A percentile compares a stretch with the other conserved stretches of the same genome.
Conservation (phyloP, 2,888 invertebrate genomes). For the Notocelia uddmanniana region DNA sequence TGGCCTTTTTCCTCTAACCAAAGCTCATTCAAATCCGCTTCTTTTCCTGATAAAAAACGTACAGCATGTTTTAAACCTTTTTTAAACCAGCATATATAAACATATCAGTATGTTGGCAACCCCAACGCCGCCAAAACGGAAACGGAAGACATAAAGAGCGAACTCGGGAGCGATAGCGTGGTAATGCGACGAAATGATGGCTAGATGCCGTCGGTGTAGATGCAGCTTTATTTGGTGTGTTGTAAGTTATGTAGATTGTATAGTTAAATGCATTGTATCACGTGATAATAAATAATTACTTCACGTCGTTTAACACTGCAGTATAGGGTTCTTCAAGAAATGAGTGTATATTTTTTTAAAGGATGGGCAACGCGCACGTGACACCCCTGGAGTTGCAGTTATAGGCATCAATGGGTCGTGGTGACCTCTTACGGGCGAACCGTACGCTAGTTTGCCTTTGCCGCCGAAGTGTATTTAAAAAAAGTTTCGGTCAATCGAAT, state of each 20-base stretch:
- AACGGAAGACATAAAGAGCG: slow-evolving; percentile 52
- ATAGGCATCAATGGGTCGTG: no score
- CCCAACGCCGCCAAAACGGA: slow-evolving; percentile 37
- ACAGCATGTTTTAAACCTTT: slow-evolving; percentile 37
- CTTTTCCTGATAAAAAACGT: slow-evolving; percentile 25
- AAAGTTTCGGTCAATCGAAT: no score
- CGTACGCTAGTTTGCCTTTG: no score
- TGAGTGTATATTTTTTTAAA: no score
- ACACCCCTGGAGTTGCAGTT: no score
- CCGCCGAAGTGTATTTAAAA: no score
- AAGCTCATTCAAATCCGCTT: not conserved
- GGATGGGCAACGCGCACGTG: no score
- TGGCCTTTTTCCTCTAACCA: not conserved
- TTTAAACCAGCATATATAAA: slow-evolving; percentile 25
- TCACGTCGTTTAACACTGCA: no score
- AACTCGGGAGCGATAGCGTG: slow-evolving; percentile 50
- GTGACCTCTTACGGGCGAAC: no score
- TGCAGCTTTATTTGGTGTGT: slow-evolving; percentile 35
- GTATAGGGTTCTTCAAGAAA: no score
- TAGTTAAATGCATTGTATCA: not conserved
- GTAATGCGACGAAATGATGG: slow-evolving; percentile 51
- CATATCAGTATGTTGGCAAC: slow-evolving; percentile 39
- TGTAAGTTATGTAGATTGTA: not conserved
- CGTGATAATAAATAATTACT: not conserved
- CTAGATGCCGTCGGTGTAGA: slow-evolving; percentile 41